Base-by-base conservation (phyloP, 2,888 invertebrate genomes). In the Axea sp. region DNA sequence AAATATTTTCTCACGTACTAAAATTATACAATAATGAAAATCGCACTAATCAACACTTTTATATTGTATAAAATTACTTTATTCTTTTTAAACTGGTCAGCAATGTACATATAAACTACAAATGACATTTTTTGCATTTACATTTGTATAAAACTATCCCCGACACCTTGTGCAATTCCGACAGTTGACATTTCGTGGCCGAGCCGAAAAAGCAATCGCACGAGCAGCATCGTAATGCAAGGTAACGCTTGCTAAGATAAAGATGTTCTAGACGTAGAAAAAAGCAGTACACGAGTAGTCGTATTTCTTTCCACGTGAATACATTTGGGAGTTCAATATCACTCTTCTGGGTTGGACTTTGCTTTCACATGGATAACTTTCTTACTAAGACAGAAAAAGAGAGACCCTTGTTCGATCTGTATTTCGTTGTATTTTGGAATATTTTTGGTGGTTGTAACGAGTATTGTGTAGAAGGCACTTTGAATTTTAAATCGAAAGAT, bases 251-350 rank as follows among this genome's bases (percentile, higher is more conserved):
- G 47, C 39, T 47, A 65, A 60, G 65, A 45, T 59, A 67, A 60
- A 60, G 69, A 71, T 67, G 65, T 62, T 67, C 30, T 35, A 55
- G 51, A 62, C 51, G 24, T 39, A 24, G 35, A 67, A 59, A 51
- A 67, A 62, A 39, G 41, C 60, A 30, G 57, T 60, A 74, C 59
- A 69, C 57, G 45, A 53, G 45, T 69, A 43, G 74, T 69, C 60
- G 71, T 67, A 71, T 69, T 75, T 75, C 65, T 60, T 69, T 60
- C 57, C 65, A 64, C 45, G 71, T 57, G 71, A 71, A 75, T 72
- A 59, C 71, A 57, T 72, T 71, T 33, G 67, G 71, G 75, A 75
- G 72, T 75, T 71, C 62, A 69, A 75, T 75, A 71, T 65, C 71
- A 60, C 57, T 67, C 75, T 67, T 75, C 65, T 51, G 39, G 33